Base-by-base conservation (phyloP, 2,888 invertebrate species). In the Stictocephala bisonia region DNA sequence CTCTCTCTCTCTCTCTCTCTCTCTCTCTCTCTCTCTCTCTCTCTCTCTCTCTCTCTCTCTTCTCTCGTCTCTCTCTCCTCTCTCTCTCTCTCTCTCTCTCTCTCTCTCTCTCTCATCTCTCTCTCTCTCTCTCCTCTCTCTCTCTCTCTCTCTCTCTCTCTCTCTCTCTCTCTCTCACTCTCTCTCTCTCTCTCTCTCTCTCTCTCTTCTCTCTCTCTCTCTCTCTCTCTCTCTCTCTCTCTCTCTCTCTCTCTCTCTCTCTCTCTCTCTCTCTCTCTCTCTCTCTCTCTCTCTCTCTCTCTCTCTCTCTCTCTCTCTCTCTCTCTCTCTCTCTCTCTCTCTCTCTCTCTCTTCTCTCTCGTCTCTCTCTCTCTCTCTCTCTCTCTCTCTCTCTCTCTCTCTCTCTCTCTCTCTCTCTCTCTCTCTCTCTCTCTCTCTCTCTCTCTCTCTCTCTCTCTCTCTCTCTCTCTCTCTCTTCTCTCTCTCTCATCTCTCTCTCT, bases 361-460 rank as follows among this genome's bases (percentile, higher is more conserved):
- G n/a, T n/a, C n/a, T n/a, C n/a, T n/a, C n/a, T n/a, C n/a, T n/a
- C 24, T 26, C 24, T 13, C 22, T 56, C 9, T 13, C 7, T 24
- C 1, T 29, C 18, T 70, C 40, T 58, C 41, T 35, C 2, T 58
- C 24, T 70, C 22, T 58, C 22, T 20, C 24, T 50, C 58, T 24
- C 1, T 24, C 26, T 31, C 22, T 64, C 56, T 22, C 24, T 11
- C 22, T 2, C 3, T 22, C 9, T 53, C 22, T 22, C 22, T 24
- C 22, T 4, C 53, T 22, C 22, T 24, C 22, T 53, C 22, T 53
- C 18, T 53, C 3, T 53, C 4, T 53, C 4, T 4, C 24, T 53
- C 2, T 22, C 22, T n/a, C 20, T 22, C 18, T 53, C 53, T 15
- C 22, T 22, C 53, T 53, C 3, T 22, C 24, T 20, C 31, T 53